Evolutionary conservation across 2,888 invertebrate species (phyloP), one percentile per base, ranked within the genome.

Genomic region (Netelia inedita): DNA sequence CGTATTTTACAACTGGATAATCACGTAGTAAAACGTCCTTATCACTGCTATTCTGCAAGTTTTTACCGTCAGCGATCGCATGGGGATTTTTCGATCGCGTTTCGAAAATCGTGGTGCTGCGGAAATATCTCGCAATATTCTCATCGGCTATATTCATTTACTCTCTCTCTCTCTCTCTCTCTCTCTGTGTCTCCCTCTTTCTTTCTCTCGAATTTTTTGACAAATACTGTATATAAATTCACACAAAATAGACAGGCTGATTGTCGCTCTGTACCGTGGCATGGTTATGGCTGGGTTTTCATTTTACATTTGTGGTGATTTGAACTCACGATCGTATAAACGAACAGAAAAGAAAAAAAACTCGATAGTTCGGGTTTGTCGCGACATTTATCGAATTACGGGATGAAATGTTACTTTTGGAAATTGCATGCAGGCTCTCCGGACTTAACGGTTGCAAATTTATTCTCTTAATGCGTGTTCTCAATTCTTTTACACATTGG

Each of bases 241-340:
- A 53, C 11, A 43, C 21, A 19, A 65, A 19, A 72, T 59, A 73
- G 66, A 46, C 55, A 57, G 76, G 81, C 78, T 66, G 72, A 41
- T 63, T 81, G 74, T 85, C 81, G 78, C 89, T 89, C 87, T 88
- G 90, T 92, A 91, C 91, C 92, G 91, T 92, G 91, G 91, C 92
- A 92, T 92, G 91, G 89, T 88, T 85, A 79, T 81, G 65, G 74
- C 74, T 81, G 81, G 78, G 80, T 76, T 86, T 79, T 88, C 83
- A 76, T 79, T 80, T 79, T 68, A 66, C 83, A 50, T 86, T 85
- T 65, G 76, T 86, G 78, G 85, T 82, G 87, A 78, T 85, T 83
- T 73, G 73, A 55, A 19, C 43, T 72, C 59, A 23, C 41, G n/a
- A 11, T 28, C 1, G n/a, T 28, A n/a, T 11, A 9, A 6, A 63